Evolutionary conservation across 2,888 invertebrate species (phyloP).

Genomic region (Dynastes tityus): DNA sequence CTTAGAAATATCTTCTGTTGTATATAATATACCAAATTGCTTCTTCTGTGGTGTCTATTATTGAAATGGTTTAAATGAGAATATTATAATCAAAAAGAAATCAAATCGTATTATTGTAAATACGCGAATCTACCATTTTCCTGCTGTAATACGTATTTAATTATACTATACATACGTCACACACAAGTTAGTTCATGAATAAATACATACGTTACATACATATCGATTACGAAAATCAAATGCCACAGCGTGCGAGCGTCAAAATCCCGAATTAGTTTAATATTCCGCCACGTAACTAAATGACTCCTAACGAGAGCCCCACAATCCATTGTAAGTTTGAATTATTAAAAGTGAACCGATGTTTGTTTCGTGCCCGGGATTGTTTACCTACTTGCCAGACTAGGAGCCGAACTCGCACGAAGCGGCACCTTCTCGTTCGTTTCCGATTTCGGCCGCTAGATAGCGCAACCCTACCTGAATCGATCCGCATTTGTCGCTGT

Average conservation of each 20-base stretch:
- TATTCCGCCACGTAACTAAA: conserved; percentile 32
- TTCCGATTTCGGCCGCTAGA: conserved; percentile 37
- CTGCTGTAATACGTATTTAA: no score
- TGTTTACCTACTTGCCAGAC: conserved; percentile 27
- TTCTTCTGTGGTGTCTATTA: no score
- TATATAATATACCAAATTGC: no score
- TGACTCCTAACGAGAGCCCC: conserved; percentile 42
- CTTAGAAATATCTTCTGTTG: no score
- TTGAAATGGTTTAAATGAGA: no score
- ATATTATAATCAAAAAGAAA: no score
- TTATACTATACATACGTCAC: no score
- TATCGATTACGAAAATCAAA: conserved; percentile 25
- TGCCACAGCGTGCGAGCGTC: conserved; percentile 18
- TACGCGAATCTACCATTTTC: no score
- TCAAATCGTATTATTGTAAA: no score
- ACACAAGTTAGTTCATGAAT: not conserved
- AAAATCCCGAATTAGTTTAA: conserved; percentile 32
- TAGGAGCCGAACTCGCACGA: conserved; percentile 21
- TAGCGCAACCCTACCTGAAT: conserved; percentile 38
- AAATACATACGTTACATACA: not conserved
- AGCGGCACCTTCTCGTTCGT: not conserved
- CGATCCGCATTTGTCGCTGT: not conserved
- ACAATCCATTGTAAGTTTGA: conserved; percentile 27
- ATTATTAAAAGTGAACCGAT: conserved; percentile 43
- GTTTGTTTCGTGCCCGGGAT: conserved; percentile 25